Evolutionary conservation across 2,113 vertebrate genomes (phyloP).

Genomic region (Geococcyx californianus): DNA sequence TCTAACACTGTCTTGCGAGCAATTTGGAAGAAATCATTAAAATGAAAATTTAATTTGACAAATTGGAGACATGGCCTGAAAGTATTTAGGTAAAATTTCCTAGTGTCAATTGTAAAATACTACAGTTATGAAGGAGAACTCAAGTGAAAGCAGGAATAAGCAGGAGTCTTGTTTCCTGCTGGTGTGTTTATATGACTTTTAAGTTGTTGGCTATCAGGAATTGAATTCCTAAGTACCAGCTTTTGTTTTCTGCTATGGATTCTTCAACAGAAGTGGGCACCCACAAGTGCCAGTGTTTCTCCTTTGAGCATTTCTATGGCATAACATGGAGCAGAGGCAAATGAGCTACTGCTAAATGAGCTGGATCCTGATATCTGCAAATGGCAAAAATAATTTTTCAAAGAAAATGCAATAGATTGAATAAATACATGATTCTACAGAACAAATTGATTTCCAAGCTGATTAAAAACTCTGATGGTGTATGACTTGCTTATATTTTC

Average conservation of each 20-base stretch:
- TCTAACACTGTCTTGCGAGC: neutral
- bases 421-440: neutral
- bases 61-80: neutral
- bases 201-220: neutral
- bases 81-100: neutral
- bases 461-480: neutral
- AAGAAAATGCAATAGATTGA: neutral
- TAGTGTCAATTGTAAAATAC: neutral
- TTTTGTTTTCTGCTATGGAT: neutral
- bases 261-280: neutral
- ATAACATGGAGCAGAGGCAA: neutral
- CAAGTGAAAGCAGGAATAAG: neutral
- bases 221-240: neutral
- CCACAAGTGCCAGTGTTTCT: neutral
- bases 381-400: neutral
- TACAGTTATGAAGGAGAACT: neutral
- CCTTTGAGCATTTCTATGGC: neutral
- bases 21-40: neutral
- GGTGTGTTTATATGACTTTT: neutral
- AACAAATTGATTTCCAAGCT: neutral
- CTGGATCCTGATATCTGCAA: neutral
- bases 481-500: neutral
- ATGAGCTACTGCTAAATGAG: neutral
- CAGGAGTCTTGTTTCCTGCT: neutral
- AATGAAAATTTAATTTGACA: constrained; percentile 34